Conservation (phyloP, 2,797 vertebrate species). For the Astyanax mexicanus region DNA sequence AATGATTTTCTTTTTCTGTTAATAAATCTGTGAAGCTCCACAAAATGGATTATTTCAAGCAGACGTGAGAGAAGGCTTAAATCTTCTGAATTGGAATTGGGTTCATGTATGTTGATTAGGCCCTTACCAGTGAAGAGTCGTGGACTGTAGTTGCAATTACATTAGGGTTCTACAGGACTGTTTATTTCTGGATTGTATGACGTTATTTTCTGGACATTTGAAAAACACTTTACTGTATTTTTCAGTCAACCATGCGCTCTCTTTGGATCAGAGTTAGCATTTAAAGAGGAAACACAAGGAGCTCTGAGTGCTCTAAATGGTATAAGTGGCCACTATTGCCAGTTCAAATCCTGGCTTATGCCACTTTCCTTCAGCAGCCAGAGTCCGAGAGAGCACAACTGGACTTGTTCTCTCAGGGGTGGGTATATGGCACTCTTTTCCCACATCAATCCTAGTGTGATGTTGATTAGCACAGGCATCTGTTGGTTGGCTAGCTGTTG, state of each 20-base stretch:
- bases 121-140: conserved; percentile 24
- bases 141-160: conserved; percentile 7
- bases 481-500: too few relatives aligned
- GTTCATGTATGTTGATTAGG: conserved; percentile 36
- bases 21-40: background rate
- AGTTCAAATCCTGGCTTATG: too few relatives aligned
- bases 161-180: conserved; percentile 28
- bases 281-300: too few relatives aligned
- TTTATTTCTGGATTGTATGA: conserved; percentile 22
- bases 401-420: too few relatives aligned
- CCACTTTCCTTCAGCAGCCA: too few relatives aligned
- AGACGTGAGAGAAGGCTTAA: conserved; percentile 1
- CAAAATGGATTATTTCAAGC: background rate
- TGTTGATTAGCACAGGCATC: too few relatives aligned
- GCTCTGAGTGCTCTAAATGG: too few relatives aligned
- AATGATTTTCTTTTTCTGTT: background rate
- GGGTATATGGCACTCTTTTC: too few relatives aligned
- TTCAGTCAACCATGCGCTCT: background rate
- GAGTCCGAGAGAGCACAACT: too few relatives aligned
- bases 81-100: background rate
- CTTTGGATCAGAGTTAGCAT: background rate
- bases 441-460: too few relatives aligned
- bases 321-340: too few relatives aligned
- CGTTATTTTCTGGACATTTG: background rate
- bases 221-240: background rate